Evolutionary conservation across 64 coral and sea anemone species (phyloP).

Genomic region (Exaiptasia diaphana): DNA sequence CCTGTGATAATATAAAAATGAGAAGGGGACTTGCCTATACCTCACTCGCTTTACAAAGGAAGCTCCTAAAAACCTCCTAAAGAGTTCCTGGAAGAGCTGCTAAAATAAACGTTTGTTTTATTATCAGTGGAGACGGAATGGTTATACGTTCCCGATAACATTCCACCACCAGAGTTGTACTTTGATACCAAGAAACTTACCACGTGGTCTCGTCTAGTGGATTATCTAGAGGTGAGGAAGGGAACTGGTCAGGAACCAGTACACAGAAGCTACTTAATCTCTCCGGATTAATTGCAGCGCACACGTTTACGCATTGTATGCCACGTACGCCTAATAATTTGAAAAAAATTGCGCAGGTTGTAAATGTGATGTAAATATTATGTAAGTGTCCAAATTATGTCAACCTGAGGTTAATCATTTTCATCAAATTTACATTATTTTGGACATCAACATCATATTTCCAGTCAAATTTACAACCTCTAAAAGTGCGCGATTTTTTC

Average conservation of each 20-base stretch:
- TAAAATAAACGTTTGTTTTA: not conserved
- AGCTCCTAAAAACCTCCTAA: too few relatives aligned
- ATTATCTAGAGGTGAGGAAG: conserved; percentile 74
- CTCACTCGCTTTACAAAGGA: too few relatives aligned
- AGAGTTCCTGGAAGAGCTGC: too few relatives aligned
- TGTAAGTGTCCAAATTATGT: not conserved
- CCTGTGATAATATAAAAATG: too few relatives aligned
- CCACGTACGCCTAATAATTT: too few relatives aligned
- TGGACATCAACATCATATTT: not conserved
- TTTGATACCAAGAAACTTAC: conserved; percentile 63
- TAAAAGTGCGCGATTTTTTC: not conserved
- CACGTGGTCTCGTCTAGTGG: conserved; percentile 58
- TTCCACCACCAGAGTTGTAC: conserved; percentile 68
- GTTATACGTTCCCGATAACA: conserved; percentile 61
- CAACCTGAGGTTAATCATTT: not conserved
- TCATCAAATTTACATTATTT: not conserved
- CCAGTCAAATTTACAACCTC: not conserved
- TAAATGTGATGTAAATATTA: too few relatives aligned
- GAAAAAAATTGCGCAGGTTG: too few relatives aligned
- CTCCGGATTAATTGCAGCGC: too few relatives aligned
- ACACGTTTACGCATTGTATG: too few relatives aligned
- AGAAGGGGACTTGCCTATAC: too few relatives aligned
- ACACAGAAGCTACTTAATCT: too few relatives aligned
- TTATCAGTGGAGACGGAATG: conserved; percentile 73
- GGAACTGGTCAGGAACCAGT: not conserved